Conservation (phyloP, 2,113 vertebrate species). For the Parus major region DNA sequence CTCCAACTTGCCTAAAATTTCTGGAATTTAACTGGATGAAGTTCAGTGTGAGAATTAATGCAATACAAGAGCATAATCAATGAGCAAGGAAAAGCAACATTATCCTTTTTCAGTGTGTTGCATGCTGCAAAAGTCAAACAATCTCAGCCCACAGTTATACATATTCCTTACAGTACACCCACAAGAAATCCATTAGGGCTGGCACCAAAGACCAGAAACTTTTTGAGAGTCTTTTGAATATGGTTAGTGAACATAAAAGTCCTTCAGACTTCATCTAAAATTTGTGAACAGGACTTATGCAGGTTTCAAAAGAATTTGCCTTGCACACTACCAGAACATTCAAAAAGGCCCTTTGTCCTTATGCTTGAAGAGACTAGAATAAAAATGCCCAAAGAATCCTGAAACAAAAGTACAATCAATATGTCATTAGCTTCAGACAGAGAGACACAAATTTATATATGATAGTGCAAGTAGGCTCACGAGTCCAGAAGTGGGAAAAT, state of each 20-base stretch:
- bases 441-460: neutral
- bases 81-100: neutral
- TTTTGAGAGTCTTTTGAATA: neutral
- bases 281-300: neutral
- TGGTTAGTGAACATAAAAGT: neutral
- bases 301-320: neutral
- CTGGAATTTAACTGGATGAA: neutral
- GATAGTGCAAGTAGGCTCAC: neutral
- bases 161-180: neutral
- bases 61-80: neutral
- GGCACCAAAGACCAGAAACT: neutral
- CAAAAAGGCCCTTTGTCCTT: neutral
- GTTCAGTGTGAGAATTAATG: neutral
- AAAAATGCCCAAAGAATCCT: neutral
- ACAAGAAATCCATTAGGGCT: neutral
- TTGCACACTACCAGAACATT: neutral
- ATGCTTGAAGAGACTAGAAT: neutral
- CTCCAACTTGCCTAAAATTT: neutral
- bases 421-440: neutral
- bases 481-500: neutral
- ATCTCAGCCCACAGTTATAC: neutral
- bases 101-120: neutral
- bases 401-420: neutral
- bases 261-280: neutral
- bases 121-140: neutral